Evolutionary conservation across 2,888 invertebrate species (phyloP), one percentile per base, ranked within the genome.

Genomic region (Hipparchia semele): DNA sequence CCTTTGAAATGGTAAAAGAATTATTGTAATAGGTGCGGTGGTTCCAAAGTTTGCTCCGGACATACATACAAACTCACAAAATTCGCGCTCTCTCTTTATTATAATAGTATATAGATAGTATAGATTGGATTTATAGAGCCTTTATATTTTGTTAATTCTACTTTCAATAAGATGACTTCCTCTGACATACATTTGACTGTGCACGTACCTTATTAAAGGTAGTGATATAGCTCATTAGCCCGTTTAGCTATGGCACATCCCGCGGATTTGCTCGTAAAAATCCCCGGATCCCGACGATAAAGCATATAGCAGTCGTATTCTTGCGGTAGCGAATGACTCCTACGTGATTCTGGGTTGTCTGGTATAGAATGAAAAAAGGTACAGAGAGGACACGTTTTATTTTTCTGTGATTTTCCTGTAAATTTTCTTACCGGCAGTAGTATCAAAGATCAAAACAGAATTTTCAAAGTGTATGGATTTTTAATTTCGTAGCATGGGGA

Each of bases 211-310:
- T 79, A 79, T 79, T 79, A 79, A 76, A 77, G 76, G 75, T 72
- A 78, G 76, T 70, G 74, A 76, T 76, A 75, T 72, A 70, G 76
- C 78, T 82, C 79, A 82, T 83, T 81, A 81, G 76, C 75, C 67
- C 69, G 75, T 73, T 78, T 76, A 72, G 78, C 78, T 79, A 81
- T 79, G 79, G 79, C 75, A 73, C 74, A 76, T 79, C 74, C 79
- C 85, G 85, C 84, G 85, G 83, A 78, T 83, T 85, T 80, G 80
- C 84, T 90, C 90, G 89, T 90, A 90, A 89, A 89, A 89, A 88
- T 89, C 87, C 87, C 84, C 85, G 86, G 83, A 80, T 80, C 80
- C 75, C 79, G 59, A 79, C 87, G 88, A 87, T 90, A 90, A 88
- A 88, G 85, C 85, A 87, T 83, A 85, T 80, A 82, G 82, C 81